Base-by-base conservation (phyloP, 2,888 invertebrate genomes). In the Scaeva pyrastri region DNA sequence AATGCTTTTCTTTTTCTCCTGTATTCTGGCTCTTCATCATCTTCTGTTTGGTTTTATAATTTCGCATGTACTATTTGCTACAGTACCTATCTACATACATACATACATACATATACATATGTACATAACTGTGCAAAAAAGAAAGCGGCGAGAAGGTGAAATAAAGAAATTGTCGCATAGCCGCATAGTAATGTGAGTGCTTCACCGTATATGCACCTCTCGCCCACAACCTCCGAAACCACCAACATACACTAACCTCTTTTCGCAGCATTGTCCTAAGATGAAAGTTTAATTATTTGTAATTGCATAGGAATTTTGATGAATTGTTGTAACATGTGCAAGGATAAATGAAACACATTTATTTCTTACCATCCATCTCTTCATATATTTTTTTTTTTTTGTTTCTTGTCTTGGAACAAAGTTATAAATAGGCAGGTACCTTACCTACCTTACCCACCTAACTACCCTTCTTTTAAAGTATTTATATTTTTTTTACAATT, bases 281-380 rank as follows among this genome's bases (percentile, higher is more conserved):
- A 86, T 86, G 86, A 86, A 86, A 74, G 86, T 86, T 86, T 86
- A 86, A 86, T 86, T 86, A 86, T 86, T 86, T 86, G 86, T 82
- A 86, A 86, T 86, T 86, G 86, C 86, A 86, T 86, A 82, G 86
- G 82, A 86, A 86, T 86, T 86, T 82, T 82, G 77, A 82, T 82
- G 86, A 86, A 86, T 86, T 82, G 82, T 86, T 82, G 77, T 78
- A 82, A 81, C 86, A 86, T 86, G 82, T 82, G 71, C 82, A 86
- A 77, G 85, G 73, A 85, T 85, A 81, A 75, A 76, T 68, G 81
- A 81, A 85, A 76, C 81, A 85, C 68, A 80, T 72, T 80, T 73
- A 64, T 74, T 76, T 75, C 66, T 50, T 62, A 50, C 45, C 39
- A 39, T 39, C 39, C 39, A 8, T 10, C 39, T 39, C 39, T 39